Percentiles rank a stretch among this genome's conserved stretches.
Conservation (phyloP, 2,888 invertebrate species). For the Nomada fucata region DNA sequence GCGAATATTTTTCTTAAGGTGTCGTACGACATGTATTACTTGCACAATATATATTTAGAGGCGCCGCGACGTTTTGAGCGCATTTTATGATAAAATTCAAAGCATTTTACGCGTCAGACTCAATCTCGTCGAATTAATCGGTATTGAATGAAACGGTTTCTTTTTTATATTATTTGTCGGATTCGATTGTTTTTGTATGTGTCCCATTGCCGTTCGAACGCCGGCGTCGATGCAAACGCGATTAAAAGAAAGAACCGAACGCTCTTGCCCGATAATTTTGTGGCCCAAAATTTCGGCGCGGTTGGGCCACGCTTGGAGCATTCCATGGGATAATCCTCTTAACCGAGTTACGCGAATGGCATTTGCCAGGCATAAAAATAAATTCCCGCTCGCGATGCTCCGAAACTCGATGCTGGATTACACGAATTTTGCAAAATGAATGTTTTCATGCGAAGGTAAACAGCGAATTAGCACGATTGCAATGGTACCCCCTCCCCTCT, state of each 20-base stretch:
- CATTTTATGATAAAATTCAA: no score
- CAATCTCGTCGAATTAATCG: no score
- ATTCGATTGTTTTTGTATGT: no score
- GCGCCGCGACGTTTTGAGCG: background rate
- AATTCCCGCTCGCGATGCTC: background rate
- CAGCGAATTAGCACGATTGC: background rate
- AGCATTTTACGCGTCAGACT: no score
- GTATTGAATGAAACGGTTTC: no score
- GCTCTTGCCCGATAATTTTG: background rate
- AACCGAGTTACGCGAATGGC: background rate
- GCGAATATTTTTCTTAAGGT: background rate
- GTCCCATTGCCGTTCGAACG: constrained; percentile 1
- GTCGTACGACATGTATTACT: background rate
- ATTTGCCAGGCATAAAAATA: background rate
- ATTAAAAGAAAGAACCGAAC: constrained; percentile 56
- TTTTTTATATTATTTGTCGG: no score
- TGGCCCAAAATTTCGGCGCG: background rate
- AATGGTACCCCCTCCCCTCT: background rate
- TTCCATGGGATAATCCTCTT: background rate
- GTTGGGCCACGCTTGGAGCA: background rate
- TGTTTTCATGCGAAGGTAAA: background rate
- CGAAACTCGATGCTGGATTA: background rate
- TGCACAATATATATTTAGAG: background rate
- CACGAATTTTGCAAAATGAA: background rate
- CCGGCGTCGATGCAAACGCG: constrained; percentile 55